Percentiles rank a stretch among this genome's conserved stretches.
These are phyloP conservation scores for Chrysaora quinquecirrha DNA, from an alignment of 30 jellyfish, hydroid and myxozoan species.

Conservation along the genomic window DNA sequence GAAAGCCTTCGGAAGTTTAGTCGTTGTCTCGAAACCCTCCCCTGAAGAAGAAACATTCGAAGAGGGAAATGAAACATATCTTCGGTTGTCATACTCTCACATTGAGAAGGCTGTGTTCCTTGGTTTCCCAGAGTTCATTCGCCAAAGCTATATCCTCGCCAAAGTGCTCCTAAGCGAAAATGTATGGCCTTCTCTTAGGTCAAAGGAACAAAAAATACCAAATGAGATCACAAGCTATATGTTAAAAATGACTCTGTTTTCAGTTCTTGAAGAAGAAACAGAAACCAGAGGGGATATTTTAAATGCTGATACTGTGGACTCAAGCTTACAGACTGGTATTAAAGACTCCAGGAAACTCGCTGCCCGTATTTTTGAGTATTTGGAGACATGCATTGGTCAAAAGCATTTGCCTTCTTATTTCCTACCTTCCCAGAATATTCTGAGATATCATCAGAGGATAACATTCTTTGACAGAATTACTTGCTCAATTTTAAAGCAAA, in stretches of 20 bases:
- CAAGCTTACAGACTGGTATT: too few species aligned
- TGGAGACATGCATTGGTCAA: background rate
- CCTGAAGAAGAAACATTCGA: slow-evolving; percentile 17
- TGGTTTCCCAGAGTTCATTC: slow-evolving; percentile 4
- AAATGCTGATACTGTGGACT: background rate
- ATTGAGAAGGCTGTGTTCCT: slow-evolving; percentile 12
- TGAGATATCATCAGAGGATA: slow-evolving; percentile 7
- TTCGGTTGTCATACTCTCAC: slow-evolving; percentile 15
- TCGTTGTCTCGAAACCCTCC: slow-evolving; percentile 7
- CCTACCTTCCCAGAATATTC: slow-evolving; percentile 7
- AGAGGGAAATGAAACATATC: slow-evolving; percentile 14
- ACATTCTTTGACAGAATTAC: slow-evolving; percentile 7
- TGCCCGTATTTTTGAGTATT: background rate
- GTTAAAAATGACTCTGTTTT: slow-evolving; percentile 11
- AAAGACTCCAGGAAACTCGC: slow-evolving; percentile 3
- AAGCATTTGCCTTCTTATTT: slow-evolving; percentile 4
- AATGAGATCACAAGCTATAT: background rate
- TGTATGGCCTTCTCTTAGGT: background rate
- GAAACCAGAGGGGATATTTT: background rate
- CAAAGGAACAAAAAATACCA: background rate
- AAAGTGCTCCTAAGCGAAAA: background rate
- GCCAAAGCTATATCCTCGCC: slow-evolving; percentile 15
- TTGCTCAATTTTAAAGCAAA: background rate
- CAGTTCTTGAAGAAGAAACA: background rate
- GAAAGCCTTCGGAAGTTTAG: background rate